phyloP scores from a whole-genome alignment of 2,888 invertebrate genomes.

The Drosophila yooni region DNA sequence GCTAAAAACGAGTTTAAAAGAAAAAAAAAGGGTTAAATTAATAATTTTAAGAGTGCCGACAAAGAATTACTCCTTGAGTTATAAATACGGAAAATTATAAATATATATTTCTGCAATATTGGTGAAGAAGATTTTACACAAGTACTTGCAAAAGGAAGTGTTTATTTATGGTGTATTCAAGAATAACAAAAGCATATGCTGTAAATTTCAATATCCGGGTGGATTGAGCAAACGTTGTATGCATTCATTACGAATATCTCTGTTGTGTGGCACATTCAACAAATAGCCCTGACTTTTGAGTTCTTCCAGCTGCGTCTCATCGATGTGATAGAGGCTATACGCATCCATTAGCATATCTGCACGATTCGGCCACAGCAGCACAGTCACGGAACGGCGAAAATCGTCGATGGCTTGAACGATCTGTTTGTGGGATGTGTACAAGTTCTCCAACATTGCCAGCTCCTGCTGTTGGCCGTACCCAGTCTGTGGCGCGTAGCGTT shows the following conservation, averaged over 20 bases:
- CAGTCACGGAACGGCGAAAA: constrained; percentile 57
- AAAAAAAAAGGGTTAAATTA: not conserved
- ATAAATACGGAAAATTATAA: not conserved
- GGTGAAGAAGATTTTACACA: not conserved
- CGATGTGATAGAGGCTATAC: constrained; percentile 50
- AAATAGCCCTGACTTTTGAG: constrained; percentile 42
- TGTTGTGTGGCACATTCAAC: constrained; percentile 21
- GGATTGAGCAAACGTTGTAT: constrained; percentile 58
- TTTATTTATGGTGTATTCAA: not conserved
- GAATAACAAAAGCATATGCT: not conserved
- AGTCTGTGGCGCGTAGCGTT: constrained; percentile 10
- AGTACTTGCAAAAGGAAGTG: not conserved
- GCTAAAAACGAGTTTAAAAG: not conserved
- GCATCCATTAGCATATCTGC: constrained; percentile 51
- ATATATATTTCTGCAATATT: not conserved
- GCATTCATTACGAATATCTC: constrained; percentile 47
- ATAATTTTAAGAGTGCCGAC: not conserved
- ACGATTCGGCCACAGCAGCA: constrained; percentile 58
- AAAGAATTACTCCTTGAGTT: not conserved
- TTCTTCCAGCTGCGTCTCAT: constrained; percentile 40
- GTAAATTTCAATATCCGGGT: constrained; percentile 42
- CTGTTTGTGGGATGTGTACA: constrained; percentile 41
- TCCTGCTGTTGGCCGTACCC: not conserved
- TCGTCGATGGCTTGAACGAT: constrained; percentile 56
- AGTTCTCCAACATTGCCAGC: constrained; percentile 18